Evolutionary conservation across 2,113 vertebrate species (phyloP).

Genomic region (Tachysurus vachellii): DNA sequence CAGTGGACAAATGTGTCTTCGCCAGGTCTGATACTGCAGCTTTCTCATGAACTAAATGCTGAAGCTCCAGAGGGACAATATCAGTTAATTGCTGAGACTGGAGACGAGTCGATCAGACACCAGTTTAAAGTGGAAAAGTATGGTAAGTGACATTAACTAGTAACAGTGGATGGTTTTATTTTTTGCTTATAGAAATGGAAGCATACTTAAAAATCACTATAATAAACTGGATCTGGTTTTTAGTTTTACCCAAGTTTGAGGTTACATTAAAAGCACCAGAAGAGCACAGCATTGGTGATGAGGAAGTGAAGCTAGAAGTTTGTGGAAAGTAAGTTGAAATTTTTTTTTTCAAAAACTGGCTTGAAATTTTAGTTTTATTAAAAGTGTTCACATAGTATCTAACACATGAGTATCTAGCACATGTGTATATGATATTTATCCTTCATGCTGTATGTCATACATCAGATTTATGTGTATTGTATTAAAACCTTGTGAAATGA

Average conservation of each 20-base stretch:
- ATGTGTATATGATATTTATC: background rate
- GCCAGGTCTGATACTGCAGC: slow-evolving; percentile 61
- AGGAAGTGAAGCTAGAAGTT: slow-evolving; percentile 51
- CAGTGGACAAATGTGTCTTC: slow-evolving; percentile 67
- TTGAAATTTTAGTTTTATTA: background rate
- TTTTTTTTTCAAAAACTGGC: background rate
- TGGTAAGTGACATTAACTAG: slow-evolving; percentile 53
- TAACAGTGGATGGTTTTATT: background rate
- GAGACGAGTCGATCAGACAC: background rate
- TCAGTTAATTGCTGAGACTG: slow-evolving; percentile 40
- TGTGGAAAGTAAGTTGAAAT: slow-evolving; percentile 65
- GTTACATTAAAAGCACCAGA: slow-evolving; percentile 43
- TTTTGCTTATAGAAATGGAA: background rate
- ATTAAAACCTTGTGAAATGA: background rate
- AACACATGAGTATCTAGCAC: background rate
- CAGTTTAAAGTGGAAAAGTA: slow-evolving; percentile 69
- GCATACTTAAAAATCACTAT: background rate
- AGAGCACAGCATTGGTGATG: slow-evolving; percentile 48
- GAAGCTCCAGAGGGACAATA: slow-evolving; percentile 65
- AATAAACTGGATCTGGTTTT: background rate
- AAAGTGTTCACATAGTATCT: background rate
- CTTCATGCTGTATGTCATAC: background rate
- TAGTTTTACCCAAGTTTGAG: slow-evolving; percentile 72
- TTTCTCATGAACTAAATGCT: slow-evolving; percentile 64
- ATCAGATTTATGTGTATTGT: background rate